Conservation (phyloP, 2,113 vertebrate species). For the Rhizomys pruinosus region DNA sequence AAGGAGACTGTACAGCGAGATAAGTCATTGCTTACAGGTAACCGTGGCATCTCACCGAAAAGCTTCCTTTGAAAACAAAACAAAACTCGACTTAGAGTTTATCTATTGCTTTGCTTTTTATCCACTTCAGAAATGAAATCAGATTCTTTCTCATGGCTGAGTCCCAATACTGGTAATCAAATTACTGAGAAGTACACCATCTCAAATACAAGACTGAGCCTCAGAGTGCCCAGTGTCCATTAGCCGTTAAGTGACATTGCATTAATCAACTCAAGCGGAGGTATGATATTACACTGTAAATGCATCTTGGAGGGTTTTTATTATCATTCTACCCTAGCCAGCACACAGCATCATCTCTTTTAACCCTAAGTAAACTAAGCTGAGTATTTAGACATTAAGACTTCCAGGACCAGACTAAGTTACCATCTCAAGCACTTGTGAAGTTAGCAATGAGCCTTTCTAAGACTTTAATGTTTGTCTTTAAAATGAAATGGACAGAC, state of each 20-base stretch:
- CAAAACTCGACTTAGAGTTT: slow-evolving; percentile 19
- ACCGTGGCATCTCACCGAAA: background rate
- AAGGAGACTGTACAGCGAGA: background rate
- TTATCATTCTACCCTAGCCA: slow-evolving; percentile 47
- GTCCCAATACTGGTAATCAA: slow-evolving; percentile 57
- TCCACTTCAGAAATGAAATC: slow-evolving; percentile 66
- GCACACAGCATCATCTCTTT: slow-evolving; percentile 62
- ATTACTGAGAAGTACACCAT: slow-evolving; percentile 66
- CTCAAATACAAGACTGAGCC: slow-evolving; percentile 55
- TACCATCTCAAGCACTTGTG: slow-evolving; percentile 42
- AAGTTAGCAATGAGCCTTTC: slow-evolving; percentile 11
- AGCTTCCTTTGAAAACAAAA: slow-evolving; percentile 43
- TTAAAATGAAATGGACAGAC: background rate
- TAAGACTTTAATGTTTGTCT: slow-evolving; percentile 34
- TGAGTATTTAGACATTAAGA: slow-evolving; percentile 71
- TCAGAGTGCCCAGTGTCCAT: slow-evolving; percentile 73
- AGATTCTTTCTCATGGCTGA: slow-evolving; percentile 63
- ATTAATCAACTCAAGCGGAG: slow-evolving; percentile 57
- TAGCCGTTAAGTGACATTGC: slow-evolving; percentile 71
- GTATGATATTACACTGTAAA: slow-evolving; percentile 72
- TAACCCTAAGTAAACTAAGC: slow-evolving; percentile 60
- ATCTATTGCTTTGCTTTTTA: slow-evolving; percentile 56
- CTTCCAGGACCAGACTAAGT: slow-evolving; percentile 54
- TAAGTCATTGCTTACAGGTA: background rate
- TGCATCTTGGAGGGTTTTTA: slow-evolving; percentile 59